Evolutionary conservation across 2,888 invertebrate species (phyloP).

Genomic region (Pinctada fucata): DNA sequence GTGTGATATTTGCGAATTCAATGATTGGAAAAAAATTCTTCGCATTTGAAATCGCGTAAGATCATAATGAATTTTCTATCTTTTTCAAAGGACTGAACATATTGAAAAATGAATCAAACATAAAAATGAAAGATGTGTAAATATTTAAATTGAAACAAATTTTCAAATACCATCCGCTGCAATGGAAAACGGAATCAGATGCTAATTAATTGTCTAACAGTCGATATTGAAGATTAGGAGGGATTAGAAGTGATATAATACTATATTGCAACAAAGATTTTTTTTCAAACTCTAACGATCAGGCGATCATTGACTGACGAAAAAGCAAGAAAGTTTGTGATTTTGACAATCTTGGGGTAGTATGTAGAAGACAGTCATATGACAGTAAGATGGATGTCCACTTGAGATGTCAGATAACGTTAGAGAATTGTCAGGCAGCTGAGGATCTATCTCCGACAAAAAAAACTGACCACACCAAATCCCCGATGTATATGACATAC

Average conservation of each 20-base stretch:
- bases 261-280: too few relatives aligned
- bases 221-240: too few relatives aligned
- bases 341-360: too few relatives aligned
- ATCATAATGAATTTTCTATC: neutral
- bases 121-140: neutral
- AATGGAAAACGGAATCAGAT: neutral
- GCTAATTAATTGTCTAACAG: neutral
- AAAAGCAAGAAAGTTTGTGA: too few relatives aligned
- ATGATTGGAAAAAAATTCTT: constrained; percentile 1
- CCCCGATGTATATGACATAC: neutral
- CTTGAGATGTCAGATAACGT: neutral
- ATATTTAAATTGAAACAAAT: constrained; percentile 6
- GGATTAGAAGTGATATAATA: too few relatives aligned
- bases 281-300: too few relatives aligned
- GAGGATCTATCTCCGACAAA: neutral
- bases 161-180: neutral
- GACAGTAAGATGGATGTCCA: neutral
- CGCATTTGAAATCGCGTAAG: neutral
- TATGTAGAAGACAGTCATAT: too few relatives aligned
- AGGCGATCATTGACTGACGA: too few relatives aligned
- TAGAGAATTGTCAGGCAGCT: neutral
- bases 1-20: constrained; percentile 21
- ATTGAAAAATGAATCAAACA: constrained; percentile 2
- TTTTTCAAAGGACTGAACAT: neutral
- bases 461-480: neutral